These are phyloP conservation scores for Danaus melanippus DNA, from an alignment of 1,140 invertebrate genomes.

Conservation along the genomic window DNA sequence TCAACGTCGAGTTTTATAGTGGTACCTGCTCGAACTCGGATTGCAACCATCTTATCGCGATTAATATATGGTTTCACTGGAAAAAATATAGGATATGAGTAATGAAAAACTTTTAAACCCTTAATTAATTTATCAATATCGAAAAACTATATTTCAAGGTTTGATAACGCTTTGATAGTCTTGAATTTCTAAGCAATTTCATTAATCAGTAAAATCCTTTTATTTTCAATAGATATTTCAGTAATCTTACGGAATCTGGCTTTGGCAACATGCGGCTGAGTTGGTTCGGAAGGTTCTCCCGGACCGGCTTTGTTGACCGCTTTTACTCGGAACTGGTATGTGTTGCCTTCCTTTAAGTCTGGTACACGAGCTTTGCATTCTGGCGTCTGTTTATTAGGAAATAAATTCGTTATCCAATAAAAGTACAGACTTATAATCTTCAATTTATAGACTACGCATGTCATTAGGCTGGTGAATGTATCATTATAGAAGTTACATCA, in stretches of 20 bases:
- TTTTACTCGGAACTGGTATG: conserved; percentile 93
- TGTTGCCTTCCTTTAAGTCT: conserved; percentile 91
- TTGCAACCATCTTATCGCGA: conserved; percentile 90
- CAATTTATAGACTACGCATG: no score
- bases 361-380: conserved; percentile 86
- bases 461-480: neutral
- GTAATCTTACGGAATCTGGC: conserved; percentile 86
- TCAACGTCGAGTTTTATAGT: conserved; percentile 94
- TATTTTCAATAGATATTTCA: no score
- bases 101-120: no score
- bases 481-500: conserved; percentile 27
- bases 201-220: no score
- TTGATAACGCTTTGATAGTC: no score
- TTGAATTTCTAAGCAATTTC: no score
- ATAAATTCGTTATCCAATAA: no score
- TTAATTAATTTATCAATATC: no score
- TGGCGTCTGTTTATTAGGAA: conserved; percentile 72
- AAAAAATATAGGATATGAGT: conserved; percentile 7
- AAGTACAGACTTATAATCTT: no score
- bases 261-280: conserved; percentile 90
- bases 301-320: conserved; percentile 96
- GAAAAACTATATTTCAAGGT: no score
- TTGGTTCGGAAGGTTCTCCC: conserved; percentile 90
- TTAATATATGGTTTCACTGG: conserved; percentile 93
- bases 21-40: conserved; percentile 92